Percentiles rank a stretch among this genome's conserved stretches.
Evolutionary conservation across 2,888 invertebrate species (phyloP).

Genomic region (Tortricodes alternella): DNA sequence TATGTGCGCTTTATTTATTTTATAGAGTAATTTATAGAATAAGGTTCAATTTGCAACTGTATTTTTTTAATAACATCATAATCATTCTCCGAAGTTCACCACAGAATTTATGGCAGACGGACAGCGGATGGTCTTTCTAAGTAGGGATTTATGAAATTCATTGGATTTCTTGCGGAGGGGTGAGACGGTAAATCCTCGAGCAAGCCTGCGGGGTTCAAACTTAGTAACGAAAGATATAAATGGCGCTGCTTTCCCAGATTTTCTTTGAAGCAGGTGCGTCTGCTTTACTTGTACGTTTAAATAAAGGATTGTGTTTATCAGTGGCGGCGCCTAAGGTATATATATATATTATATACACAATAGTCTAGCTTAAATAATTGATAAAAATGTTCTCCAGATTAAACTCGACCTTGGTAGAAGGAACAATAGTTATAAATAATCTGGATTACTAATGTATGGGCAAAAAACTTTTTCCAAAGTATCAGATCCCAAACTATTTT

Average conservation of each 20-base stretch:
- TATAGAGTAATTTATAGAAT: too few species aligned
- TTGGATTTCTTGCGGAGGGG: constrained; percentile 22
- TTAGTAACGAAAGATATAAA: constrained; percentile 25
- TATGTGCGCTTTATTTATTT: too few species aligned
- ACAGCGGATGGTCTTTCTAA: constrained; percentile 18
- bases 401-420: too few species aligned
- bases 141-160: constrained; percentile 31
- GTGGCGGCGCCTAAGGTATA: too few species aligned
- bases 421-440: too few species aligned
- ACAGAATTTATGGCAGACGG: constrained; percentile 23
- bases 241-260: constrained; percentile 8
- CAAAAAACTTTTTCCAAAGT: too few species aligned
- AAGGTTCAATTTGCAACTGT: too few species aligned
- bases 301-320: constrained; percentile 1
- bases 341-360: not conserved
- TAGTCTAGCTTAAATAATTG: not conserved
- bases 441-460: too few species aligned
- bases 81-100: constrained; percentile 2
- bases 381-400: too few species aligned
- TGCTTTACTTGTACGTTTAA: constrained; percentile 11
- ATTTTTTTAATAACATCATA: not conserved
- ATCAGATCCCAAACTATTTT: too few species aligned
- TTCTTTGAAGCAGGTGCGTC: constrained; percentile 23
- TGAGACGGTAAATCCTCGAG: constrained; percentile 25
- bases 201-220: constrained; percentile 19